Evolutionary conservation across 2,113 vertebrate genomes (phyloP).

Genomic region (Baryphthengus martii): DNA sequence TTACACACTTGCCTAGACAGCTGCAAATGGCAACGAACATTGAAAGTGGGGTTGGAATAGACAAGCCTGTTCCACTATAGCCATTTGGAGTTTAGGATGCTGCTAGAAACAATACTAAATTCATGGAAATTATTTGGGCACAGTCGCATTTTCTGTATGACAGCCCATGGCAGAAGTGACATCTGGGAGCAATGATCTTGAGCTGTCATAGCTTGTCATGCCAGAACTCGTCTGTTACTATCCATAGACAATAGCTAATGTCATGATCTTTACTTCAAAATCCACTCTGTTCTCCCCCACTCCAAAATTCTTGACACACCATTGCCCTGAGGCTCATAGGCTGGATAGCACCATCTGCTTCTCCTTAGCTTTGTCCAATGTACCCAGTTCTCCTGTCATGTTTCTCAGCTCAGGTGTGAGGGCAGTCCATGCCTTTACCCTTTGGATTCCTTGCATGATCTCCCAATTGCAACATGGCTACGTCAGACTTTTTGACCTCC

Average conservation of each 20-base stretch:
- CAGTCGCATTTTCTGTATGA: neutral
- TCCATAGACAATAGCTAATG: neutral
- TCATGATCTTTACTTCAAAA: neutral
- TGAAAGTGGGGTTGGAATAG: neutral
- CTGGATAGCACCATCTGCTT: constrained; percentile 24
- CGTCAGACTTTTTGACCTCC: neutral
- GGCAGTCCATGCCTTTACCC: neutral
- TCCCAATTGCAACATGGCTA: neutral
- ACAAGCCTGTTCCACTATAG: neutral
- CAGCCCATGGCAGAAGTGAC: neutral
- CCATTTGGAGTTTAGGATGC: neutral
- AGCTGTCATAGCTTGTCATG: neutral
- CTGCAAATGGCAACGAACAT: neutral
- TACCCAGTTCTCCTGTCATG: neutral
- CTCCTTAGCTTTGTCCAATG: neutral
- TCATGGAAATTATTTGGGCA: neutral
- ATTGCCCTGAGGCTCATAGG: neutral
- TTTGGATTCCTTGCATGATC: neutral
- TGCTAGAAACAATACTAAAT: neutral
- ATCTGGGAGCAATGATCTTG: constrained; percentile 5
- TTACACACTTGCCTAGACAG: neutral
- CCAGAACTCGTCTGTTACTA: constrained; percentile 16
- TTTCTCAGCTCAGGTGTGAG: neutral
- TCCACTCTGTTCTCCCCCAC: neutral
- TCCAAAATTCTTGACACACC: neutral